phyloP scores from a whole-genome alignment of 2,113 vertebrate species.

The Melanocharis versteri region DNA sequence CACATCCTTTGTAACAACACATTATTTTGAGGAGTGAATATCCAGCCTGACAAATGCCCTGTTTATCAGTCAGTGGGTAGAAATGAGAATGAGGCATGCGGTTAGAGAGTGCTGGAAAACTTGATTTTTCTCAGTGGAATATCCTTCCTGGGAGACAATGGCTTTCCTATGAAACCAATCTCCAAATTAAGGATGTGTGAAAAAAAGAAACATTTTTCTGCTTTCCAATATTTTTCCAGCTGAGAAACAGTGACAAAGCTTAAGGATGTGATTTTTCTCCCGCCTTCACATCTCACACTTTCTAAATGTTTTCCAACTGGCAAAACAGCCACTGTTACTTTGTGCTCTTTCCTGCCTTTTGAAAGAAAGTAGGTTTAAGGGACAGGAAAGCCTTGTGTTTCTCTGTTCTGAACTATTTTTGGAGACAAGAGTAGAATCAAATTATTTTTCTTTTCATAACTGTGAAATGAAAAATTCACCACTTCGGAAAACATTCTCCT shows the following conservation, averaged over 20 bases:
- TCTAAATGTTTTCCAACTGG: constrained; percentile 29
- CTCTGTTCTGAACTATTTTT: not conserved
- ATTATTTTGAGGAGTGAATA: not conserved
- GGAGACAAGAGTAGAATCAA: not conserved
- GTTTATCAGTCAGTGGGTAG: not conserved
- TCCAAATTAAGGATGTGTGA: not conserved
- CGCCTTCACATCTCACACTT: not conserved
- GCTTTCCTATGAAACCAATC: not conserved
- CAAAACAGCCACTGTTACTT: not conserved
- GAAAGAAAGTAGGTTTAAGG: not conserved
- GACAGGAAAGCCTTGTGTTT: not conserved
- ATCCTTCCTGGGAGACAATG: not conserved
- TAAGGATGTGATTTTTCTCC: not conserved
- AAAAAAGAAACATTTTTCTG: not conserved
- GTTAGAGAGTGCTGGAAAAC: not conserved
- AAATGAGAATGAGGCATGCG: not conserved
- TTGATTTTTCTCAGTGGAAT: not conserved
- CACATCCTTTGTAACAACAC: not conserved
- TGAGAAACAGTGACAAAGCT: constrained; percentile 16
- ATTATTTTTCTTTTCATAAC: not conserved
- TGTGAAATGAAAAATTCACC: not conserved
- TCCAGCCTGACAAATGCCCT: not conserved
- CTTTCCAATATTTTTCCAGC: constrained; percentile 22
- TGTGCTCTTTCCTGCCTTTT: constrained; percentile 13
- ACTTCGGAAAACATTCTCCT: not conserved